Evolutionary conservation across 2,888 invertebrate species (phyloP).

Genomic region (Dolichopus griseipennis): DNA sequence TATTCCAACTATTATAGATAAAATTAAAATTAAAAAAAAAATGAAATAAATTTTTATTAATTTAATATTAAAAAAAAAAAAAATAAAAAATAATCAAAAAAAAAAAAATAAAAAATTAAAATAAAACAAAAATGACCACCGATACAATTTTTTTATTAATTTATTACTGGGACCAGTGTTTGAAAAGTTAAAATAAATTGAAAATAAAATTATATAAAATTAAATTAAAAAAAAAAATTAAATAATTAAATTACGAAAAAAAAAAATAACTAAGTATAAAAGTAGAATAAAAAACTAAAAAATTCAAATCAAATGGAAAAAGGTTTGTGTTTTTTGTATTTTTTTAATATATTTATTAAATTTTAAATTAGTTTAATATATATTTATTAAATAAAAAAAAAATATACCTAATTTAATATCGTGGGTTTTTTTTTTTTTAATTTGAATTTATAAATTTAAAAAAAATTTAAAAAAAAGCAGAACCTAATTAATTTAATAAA

Average conservation of each 20-base stretch:
- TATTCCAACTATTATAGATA: too few species aligned
- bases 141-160: constrained; percentile 2
- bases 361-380: too few species aligned
- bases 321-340: neutral
- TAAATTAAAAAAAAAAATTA: neutral
- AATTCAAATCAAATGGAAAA: neutral
- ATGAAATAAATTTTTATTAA: too few species aligned
- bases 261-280: neutral
- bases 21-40: neutral
- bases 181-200: neutral
- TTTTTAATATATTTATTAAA: neutral
- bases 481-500: too few species aligned
- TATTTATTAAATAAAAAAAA: too few species aligned
- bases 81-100: neutral
- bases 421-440: too few species aligned
- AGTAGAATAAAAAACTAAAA: neutral
- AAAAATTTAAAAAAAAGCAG: too few species aligned
- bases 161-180: constrained; percentile 3
- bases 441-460: too few species aligned
- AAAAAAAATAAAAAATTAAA: neutral
- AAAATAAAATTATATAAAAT: neutral
- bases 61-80: too few species aligned
- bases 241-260: neutral
- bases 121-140: neutral
- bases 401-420: too few species aligned